phyloP scores from a whole-genome alignment of 2,797 vertebrate genomes.

The Champsocephalus esox region DNA sequence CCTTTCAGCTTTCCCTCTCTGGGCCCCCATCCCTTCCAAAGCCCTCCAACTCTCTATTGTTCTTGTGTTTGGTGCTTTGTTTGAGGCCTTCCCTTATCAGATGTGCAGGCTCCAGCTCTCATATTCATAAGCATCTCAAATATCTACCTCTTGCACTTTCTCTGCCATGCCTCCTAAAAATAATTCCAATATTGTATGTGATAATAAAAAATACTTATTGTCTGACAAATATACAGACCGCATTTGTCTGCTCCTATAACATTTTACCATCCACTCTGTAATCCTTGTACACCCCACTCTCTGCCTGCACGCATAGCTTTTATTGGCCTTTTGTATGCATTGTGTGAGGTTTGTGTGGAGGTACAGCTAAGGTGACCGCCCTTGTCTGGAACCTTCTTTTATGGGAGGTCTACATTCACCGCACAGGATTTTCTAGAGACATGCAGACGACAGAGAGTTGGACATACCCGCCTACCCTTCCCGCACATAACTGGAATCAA shows the following conservation, averaged over 20 bases:
- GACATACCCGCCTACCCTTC: conserved; percentile 18
- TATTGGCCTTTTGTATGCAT: conserved; percentile 69
- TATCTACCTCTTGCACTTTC: conserved; percentile 7
- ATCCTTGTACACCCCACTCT: conserved; percentile 25
- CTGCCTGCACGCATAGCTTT: conserved; percentile 50
- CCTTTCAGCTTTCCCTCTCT: conserved; percentile 71
- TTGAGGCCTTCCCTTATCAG: conserved; percentile 72
- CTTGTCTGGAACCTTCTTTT: conserved; percentile 71
- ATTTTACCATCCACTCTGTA: conserved; percentile 30
- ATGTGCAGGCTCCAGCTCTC: conserved; percentile 51
- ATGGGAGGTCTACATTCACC: conserved; percentile 68
- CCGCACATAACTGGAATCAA: conserved; percentile 37
- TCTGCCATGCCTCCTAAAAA: background rate
- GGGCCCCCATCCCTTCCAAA: conserved; percentile 76
- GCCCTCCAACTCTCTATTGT: conserved; percentile 80
- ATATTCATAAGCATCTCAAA: conserved; percentile 64
- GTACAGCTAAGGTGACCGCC: conserved; percentile 68
- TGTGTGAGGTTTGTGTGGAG: conserved; percentile 74
- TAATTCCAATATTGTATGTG: background rate
- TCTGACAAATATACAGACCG: background rate
- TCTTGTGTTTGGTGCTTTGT: conserved; percentile 73
- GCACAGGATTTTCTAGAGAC: conserved; percentile 59
- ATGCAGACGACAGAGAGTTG: conserved; percentile 40
- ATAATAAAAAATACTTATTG: conserved; percentile 24
- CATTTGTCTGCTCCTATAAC: conserved; percentile 29